phyloP scores from a whole-genome alignment of 1,140 invertebrate species.

The Ericerus pela region DNA sequence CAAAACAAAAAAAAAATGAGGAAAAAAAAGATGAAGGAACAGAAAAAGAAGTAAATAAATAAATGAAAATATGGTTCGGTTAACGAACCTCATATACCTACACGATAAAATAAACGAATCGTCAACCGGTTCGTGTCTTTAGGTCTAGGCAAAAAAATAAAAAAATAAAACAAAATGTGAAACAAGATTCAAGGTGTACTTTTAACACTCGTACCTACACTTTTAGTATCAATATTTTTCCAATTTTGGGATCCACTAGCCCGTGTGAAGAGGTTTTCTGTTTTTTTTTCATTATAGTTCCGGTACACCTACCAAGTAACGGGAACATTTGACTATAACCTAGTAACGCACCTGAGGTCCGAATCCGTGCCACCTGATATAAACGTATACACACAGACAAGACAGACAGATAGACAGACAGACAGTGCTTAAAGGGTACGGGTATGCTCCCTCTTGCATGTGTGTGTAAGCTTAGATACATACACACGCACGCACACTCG shows the following conservation, averaged over 20 bases:
- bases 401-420: too few relatives aligned
- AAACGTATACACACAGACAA: too few relatives aligned
- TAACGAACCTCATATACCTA: too few relatives aligned
- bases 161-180: not conserved
- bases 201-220: not conserved
- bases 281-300: conserved; percentile 7
- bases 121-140: not conserved
- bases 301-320: conserved; percentile 10
- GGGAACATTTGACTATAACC: conserved; percentile 8
- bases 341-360: conserved; percentile 5
- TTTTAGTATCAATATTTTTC: not conserved
- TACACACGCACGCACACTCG: too few relatives aligned
- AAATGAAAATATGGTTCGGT: not conserved
- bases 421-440: too few relatives aligned
- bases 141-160: not conserved
- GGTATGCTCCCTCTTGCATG: too few relatives aligned
- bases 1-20: too few relatives aligned
- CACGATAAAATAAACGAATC: too few relatives aligned
- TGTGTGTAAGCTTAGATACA: too few relatives aligned
- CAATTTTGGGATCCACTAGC: conserved; percentile 2
- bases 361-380: conserved; percentile 1
- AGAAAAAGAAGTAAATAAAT: not conserved
- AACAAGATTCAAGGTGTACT: not conserved
- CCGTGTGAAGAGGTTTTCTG: not conserved
- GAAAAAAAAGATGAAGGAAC: too few relatives aligned